Evolutionary conservation across 2,113 vertebrate genomes (phyloP).

Genomic region (Leptobrachium leishanense): DNA sequence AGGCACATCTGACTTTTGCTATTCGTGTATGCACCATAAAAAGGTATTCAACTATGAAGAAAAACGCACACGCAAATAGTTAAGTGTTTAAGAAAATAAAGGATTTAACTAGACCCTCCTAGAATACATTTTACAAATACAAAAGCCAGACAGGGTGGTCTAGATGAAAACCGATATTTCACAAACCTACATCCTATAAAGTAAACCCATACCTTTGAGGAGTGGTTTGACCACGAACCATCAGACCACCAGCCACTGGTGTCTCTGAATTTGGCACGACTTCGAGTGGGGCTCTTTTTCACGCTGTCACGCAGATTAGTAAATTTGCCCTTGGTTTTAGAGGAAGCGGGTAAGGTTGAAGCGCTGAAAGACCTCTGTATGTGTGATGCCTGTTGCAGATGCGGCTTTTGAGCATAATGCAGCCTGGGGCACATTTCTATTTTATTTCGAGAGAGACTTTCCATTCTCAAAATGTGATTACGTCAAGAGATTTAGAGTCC

Average conservation of each 20-base stretch:
- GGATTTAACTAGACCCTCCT: no score
- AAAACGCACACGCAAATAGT: no score
- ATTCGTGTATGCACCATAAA: no score
- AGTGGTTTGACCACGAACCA: slow-evolving; percentile 63
- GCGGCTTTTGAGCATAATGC: slow-evolving; percentile 53
- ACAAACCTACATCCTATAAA: not conserved
- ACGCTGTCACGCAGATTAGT: slow-evolving; percentile 82
- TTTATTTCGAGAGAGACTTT: slow-evolving; percentile 55
- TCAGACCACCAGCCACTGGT: slow-evolving; percentile 65
- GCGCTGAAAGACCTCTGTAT: slow-evolving; percentile 53
- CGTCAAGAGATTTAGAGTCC: slow-evolving; percentile 48
- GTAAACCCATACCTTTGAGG: slow-evolving; percentile 71
- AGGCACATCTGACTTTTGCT: no score
- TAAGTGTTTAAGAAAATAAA: no score
- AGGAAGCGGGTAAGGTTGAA: slow-evolving; percentile 62
- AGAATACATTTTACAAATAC: no score
- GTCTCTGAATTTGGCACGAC: slow-evolving; percentile 72
- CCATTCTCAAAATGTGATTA: slow-evolving; percentile 4
- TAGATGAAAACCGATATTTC: no score
- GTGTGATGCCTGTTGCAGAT: not conserved
- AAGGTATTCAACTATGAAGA: no score
- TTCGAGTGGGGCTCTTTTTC: slow-evolving; percentile 83
- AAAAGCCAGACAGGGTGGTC: no score
- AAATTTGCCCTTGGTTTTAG: slow-evolving; percentile 73
- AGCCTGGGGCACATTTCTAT: slow-evolving; percentile 47